Conservation (phyloP, 2,797 vertebrate genomes). For the Natrix natrix region DNA sequence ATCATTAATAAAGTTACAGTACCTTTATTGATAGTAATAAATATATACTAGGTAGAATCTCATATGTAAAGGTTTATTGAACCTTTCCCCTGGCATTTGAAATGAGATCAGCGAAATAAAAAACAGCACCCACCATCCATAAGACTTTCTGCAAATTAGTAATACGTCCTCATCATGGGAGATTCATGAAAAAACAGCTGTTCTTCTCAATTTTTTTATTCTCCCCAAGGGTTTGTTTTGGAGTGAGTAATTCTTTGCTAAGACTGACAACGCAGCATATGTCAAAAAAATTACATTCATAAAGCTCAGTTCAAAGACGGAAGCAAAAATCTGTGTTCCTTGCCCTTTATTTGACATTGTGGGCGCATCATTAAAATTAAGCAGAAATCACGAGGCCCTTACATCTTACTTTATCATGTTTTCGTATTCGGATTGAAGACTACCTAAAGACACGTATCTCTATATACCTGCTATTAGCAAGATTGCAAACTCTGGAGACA, state of each 20-base stretch:
- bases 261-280: slow-evolving; percentile 61
- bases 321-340: slow-evolving; percentile 61
- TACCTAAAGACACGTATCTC: background rate
- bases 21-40: background rate
- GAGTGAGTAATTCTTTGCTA: slow-evolving; percentile 33
- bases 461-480: background rate
- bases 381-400: slow-evolving; percentile 26
- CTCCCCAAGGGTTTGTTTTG: slow-evolving; percentile 14
- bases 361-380: slow-evolving; percentile 36
- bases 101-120: slow-evolving; percentile 31
- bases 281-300: slow-evolving; percentile 57
- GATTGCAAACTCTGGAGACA: background rate
- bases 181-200: slow-evolving; percentile 63
- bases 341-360: slow-evolving; percentile 25
- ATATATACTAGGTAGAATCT: background rate
- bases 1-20: background rate
- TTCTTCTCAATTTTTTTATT: slow-evolving; percentile 56
- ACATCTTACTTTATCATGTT: slow-evolving; percentile 17
- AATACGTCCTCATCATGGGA: slow-evolving; percentile 61
- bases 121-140: slow-evolving; percentile 20
- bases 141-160: slow-evolving; percentile 47
- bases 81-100: slow-evolving; percentile 8
- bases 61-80: background rate
- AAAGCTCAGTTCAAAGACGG: slow-evolving; percentile 62
- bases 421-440: slow-evolving; percentile 6